A percentile compares a stretch with the other conserved stretches of the same genome.
Conservation (phyloP, 2,797 vertebrate species). For the Paedocypris micromegethes region DNA sequence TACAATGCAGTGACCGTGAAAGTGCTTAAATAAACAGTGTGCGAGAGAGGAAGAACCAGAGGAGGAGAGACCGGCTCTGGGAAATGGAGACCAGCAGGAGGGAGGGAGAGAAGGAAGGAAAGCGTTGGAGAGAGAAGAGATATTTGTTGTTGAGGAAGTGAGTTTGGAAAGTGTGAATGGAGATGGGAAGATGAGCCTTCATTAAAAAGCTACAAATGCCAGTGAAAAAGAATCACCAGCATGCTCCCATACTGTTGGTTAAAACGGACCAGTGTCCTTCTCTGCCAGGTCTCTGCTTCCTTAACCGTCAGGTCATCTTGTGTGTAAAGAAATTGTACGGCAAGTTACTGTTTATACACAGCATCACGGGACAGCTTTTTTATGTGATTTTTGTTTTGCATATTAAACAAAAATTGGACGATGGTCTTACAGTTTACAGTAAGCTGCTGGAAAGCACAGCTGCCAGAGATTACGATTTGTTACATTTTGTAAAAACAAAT, state of each 20-base stretch:
- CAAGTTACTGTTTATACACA: too few relatives aligned
- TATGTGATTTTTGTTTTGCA: too few relatives aligned
- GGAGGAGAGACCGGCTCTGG: constrained; percentile 25
- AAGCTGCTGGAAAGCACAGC: too few relatives aligned
- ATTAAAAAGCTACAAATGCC: constrained; percentile 24
- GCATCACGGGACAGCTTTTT: too few relatives aligned
- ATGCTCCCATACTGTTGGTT: too few relatives aligned
- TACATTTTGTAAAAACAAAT: too few relatives aligned
- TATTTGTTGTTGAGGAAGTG: constrained; percentile 52
- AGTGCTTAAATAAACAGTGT: constrained; percentile 77
- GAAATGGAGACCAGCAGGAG: constrained; percentile 53
- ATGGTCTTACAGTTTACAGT: too few relatives aligned
- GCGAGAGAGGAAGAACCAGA: constrained; percentile 32
- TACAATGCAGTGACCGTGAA: constrained; percentile 79
- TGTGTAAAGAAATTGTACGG: too few relatives aligned
- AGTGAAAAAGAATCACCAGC: neutral
- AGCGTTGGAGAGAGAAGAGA: constrained; percentile 37
- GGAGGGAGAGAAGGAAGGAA: constrained; percentile 37
- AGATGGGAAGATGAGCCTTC: constrained; percentile 1
- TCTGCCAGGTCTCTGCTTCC: too few relatives aligned
- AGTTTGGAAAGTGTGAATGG: constrained; percentile 29
- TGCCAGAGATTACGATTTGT: too few relatives aligned
- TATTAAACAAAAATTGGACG: too few relatives aligned
- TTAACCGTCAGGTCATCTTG: too few relatives aligned
- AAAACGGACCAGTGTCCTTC: neutral